Evolutionary conservation across 2,888 invertebrate genomes (phyloP), one percentile per base, ranked within the genome.

Genomic region (Auanema sp.): DNA sequence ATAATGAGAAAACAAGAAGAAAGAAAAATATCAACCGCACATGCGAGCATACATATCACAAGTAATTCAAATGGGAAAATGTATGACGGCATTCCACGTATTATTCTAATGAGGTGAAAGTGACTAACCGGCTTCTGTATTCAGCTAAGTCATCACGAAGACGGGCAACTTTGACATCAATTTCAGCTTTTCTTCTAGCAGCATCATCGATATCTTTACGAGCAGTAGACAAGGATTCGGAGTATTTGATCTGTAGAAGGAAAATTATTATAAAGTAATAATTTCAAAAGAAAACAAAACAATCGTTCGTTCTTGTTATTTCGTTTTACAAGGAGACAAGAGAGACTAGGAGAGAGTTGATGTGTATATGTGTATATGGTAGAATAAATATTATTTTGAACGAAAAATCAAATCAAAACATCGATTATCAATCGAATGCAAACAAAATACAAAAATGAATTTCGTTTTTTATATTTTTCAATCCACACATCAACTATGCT

Each of bases 211-310:
- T 84, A 58, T 86, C 83, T 62, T 84, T 83, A 42, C 86, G 76
- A 24, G 87, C 86, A 63, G 86, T 86, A 6, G 85, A 83, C 68
- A 87, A 78, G 67, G 87, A 86, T 58, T 84, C 84, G 58, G 86
- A 85, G 81, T 85, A 87, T 64, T 79, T 80, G 72, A 80, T 73
- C 83, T 81, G 66, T 40, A 78, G 60, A 23, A 16, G 50, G n/a
- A n/a, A n/a, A n/a, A n/a, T n/a, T n/a, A n/a, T n/a, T n/a, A n/a
- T n/a, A n/a, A n/a, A n/a, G n/a, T n/a, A n/a, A n/a, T n/a, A n/a
- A n/a, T n/a, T n/a, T n/a, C n/a, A n/a, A n/a, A n/a, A n/a, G n/a
- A n/a, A n/a, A n/a, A n/a, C n/a, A n/a, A n/a, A n/a, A n/a, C n/a
- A n/a, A 12, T 16, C 18, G 4, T 24, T 18, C 6, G 3, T 53